Conservation (phyloP, 2,888 invertebrate genomes). For the Eurytoma adleriae region DNA sequence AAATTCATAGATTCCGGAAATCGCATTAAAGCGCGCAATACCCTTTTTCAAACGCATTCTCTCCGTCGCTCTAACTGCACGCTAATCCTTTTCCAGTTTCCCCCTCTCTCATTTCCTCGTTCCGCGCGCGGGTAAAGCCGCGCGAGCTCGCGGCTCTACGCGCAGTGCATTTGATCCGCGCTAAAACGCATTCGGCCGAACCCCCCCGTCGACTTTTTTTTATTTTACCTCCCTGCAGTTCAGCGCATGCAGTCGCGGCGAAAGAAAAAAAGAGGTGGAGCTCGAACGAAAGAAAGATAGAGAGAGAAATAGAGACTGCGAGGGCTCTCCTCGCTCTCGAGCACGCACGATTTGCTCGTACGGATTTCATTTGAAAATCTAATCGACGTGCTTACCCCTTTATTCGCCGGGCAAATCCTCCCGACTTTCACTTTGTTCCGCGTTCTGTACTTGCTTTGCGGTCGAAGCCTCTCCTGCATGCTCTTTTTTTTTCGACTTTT, state of each 20-base stretch:
- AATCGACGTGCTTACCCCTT: constrained; percentile 40
- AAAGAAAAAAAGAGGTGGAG: constrained; percentile 11
- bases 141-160: constrained; percentile 50
- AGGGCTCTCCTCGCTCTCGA: constrained; percentile 42
- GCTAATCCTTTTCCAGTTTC: constrained; percentile 45
- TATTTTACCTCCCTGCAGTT: constrained; percentile 38
- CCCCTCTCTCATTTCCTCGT: constrained; percentile 52
- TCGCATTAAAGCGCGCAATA: constrained; percentile 12
- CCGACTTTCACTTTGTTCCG: constrained; percentile 56
- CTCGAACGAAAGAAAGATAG: not conserved
- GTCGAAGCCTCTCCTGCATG: not conserved
- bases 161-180: constrained; percentile 74
- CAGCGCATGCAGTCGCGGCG: constrained; percentile 5
- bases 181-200: constrained; percentile 68
- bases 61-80: constrained; percentile 51
- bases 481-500: constrained; percentile 16
- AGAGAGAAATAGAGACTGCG: constrained; percentile 8
- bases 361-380: constrained; percentile 57
- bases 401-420: constrained; percentile 42
- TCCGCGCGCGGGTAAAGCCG: constrained; percentile 41
- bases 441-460: constrained; percentile 46
- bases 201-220: constrained; percentile 53
- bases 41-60: constrained; percentile 7
- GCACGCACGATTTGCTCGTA: constrained; percentile 55
- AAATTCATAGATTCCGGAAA: not conserved